Evolutionary conservation across 53 echinoderm and acorn worm species (phyloP), one percentile per base, ranked within the genome.

Genomic region (Crossaster papposus): DNA sequence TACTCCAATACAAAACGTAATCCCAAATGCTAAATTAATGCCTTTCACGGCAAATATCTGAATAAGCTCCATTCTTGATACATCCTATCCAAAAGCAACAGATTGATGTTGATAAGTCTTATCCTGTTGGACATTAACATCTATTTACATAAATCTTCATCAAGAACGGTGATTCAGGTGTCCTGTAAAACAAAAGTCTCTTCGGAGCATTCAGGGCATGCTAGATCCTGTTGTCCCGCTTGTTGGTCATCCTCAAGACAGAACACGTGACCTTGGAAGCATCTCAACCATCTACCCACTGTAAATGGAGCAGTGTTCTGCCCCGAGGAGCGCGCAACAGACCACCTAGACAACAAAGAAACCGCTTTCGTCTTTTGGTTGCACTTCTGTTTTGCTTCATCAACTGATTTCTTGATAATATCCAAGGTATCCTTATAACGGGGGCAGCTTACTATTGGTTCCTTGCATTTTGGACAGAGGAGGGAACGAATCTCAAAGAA

Each of bases 401-500:
- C 30, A 30, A 85, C 20, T 20, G 85, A 72, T 22, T 51, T 10
- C 53, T 54, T 32, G 52, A 85, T 85, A 15, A 72, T 77, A 54
- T 92, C 89, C 22, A 96, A 89, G 52, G 79, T 35, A 44, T 94
- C 92, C 14, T 91, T 91, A 37, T 97, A 97, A 28, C 97, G 91
- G n/a, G 77, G 86, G 58, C 91, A 95, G 8, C 64, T 82, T 22
- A 91, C 71, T 54, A 97, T 90, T 52, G 94, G 79, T 6, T 87
- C 93, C 64, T 87, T 92, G 34, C 97, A 97, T 78, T 91, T 90
- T 3, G 97, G 97, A 83, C 97, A 97, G 30, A 73, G 30, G n/a
- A 51, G 23, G 17, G 36, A 78, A 0, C 31, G 77, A 28, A 78
- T 78, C 78, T 36, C 26, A 30, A 71, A 14, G 33, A 15, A 71